These are phyloP conservation scores for Acrocephalus kingi DNA, from an alignment of 2,113 vertebrate species.

Conservation along the genomic window DNA sequence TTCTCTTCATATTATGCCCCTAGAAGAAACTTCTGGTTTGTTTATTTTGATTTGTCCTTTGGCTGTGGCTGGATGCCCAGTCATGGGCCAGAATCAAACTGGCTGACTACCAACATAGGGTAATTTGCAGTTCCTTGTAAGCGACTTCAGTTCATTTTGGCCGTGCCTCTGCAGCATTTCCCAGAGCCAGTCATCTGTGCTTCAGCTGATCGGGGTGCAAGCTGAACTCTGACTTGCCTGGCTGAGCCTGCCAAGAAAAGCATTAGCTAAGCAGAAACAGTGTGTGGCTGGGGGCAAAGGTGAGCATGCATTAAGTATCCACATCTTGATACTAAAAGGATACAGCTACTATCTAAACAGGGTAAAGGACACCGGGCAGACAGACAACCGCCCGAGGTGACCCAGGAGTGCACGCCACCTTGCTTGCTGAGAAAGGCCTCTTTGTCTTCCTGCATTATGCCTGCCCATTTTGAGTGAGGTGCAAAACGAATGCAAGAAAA, in stretches of 20 bases:
- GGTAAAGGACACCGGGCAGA: background rate
- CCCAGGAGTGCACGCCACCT: background rate
- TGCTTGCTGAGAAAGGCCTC: background rate
- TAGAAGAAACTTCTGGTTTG: slow-evolving; percentile 16
- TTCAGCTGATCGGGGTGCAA: background rate
- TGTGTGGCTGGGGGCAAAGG: slow-evolving; percentile 36
- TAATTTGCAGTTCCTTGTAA: slow-evolving; percentile 32
- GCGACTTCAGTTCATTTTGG: slow-evolving; percentile 4
- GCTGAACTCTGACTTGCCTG: slow-evolving; percentile 45
- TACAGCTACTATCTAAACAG: slow-evolving; percentile 19
- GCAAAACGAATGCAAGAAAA: background rate
- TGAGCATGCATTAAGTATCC: background rate
- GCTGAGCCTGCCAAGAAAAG: slow-evolving; percentile 45
- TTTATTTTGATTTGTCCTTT: slow-evolving; percentile 52
- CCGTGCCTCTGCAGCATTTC: background rate
- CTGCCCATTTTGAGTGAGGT: background rate
- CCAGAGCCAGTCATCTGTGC: slow-evolving; percentile 13
- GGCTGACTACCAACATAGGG: background rate
- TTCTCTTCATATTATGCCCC: background rate
- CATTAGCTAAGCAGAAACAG: slow-evolving; percentile 53
- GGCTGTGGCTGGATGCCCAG: background rate
- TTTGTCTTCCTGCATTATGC: background rate
- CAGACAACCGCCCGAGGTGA: background rate
- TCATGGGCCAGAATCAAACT: background rate
- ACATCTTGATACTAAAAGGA: slow-evolving; percentile 15